Base-by-base conservation (phyloP, 2,797 vertebrate genomes). In the Rhabdomys pumilio region DNA sequence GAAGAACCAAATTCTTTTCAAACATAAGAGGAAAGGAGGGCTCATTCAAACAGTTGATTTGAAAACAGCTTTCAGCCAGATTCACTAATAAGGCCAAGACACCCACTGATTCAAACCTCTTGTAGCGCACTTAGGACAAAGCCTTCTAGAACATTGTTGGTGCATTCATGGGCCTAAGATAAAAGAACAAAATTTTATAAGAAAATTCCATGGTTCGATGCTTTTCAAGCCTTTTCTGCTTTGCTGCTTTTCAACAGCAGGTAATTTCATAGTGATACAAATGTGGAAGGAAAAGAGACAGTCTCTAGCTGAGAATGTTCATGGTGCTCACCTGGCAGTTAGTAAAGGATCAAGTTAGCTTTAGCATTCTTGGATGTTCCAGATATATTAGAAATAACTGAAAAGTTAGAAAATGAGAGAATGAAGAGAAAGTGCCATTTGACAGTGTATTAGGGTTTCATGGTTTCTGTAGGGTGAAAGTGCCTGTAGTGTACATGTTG, bases 391-490 rank as follows among this genome's bases (percentile, higher is more conserved):
- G 80, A 63, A 92, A 61, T n/a, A 90, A 89, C 81, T 31, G 24
- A 20, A 59, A 83, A 63, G 63, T 82, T 72, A 82, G 72, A 77
- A 93, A 95, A 75, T 80, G 59, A 93, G 47, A 94, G 72, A 85
- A 94, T 41, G 77, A 88, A 67, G n/a, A 88, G 15, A 47, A 96
- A 29, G 31, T 91, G 61, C 44, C 67, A 59, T 90, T 89, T 89
- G 53, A 81, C 94, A 91, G 59, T n/a, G 53, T 97, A 73, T 81
- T 89, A 82, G 65, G 17, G 22, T 82, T 92, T 88, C 81, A 57
- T 69, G 65, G 65, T 63, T 96, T 72, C 91, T 29, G 12, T 8
- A 29, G 22, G 26, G 59, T 59, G 34, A 96, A 80, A 61, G 73
- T 63, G 53, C 50, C 50, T 59, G 57, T 67, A 38, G 24, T 57